A percentile compares a stretch with the other conserved stretches of the same genome.
Conservation (phyloP, 2,888 invertebrate species). For the Tenthredo notha region DNA sequence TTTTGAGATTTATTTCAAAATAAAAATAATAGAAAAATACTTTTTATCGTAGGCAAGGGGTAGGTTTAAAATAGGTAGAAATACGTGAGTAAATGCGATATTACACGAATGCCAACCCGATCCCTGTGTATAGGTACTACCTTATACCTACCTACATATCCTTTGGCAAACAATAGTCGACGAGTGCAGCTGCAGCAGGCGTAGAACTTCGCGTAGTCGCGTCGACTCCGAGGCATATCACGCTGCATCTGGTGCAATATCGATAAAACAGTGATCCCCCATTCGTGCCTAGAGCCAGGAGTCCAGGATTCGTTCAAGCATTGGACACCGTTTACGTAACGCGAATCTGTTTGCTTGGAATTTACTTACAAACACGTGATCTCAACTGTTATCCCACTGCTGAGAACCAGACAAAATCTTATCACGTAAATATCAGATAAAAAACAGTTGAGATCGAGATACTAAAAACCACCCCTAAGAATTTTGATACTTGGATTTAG, state of each 20-base stretch:
- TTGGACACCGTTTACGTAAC: conserved; percentile 39
- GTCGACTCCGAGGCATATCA: conserved; percentile 68
- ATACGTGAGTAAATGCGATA: conserved; percentile 67
- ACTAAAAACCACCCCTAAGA: not conserved
- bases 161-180: conserved; percentile 66
- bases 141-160: conserved; percentile 62
- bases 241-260: conserved; percentile 70
- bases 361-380: conserved; percentile 42
- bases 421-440: not conserved
- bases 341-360: conserved; percentile 49
- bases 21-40: not conserved
- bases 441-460: not conserved
- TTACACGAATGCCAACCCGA: conserved; percentile 73
- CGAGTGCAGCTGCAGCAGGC: conserved; percentile 63
- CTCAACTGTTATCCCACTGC: not conserved
- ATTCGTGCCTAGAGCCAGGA: conserved; percentile 70
- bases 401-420: not conserved
- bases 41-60: not conserved
- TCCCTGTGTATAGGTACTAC: conserved; percentile 59
- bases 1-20: not conserved
- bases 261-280: conserved; percentile 74
- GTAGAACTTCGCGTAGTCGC: conserved; percentile 61
- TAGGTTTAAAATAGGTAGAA: conserved; percentile 48
- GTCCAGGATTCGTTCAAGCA: conserved; percentile 68
- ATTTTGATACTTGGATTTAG: not conserved